Percentiles rank a stretch among this genome's conserved stretches.
Evolutionary conservation across 2,888 invertebrate genomes (phyloP).

Genomic region (Hartigia nigra): DNA sequence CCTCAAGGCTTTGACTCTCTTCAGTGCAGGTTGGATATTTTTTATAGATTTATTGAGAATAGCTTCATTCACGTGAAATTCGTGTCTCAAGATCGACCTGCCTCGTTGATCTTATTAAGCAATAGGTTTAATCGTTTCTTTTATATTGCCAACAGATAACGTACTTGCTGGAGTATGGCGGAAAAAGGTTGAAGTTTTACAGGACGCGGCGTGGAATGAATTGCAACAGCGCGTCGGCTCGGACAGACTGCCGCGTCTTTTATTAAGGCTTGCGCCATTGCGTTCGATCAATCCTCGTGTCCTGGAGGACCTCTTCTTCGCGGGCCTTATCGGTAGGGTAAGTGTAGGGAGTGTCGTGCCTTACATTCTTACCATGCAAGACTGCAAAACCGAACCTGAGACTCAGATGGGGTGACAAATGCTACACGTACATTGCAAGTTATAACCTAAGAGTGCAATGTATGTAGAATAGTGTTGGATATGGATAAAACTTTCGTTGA

Average conservation of each 20-base stretch:
- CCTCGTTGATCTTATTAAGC: slow-evolving; percentile 14
- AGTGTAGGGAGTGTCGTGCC: slow-evolving; percentile 97
- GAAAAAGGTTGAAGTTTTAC: slow-evolving; percentile 68
- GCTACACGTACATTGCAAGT: slow-evolving; percentile 45
- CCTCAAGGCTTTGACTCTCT: slow-evolving; percentile 85
- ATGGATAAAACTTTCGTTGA: neutral
- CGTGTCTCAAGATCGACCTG: neutral
- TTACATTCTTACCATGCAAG: slow-evolving; percentile 78
- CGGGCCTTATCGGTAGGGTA: slow-evolving; percentile 90
- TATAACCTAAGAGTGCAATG: slow-evolving; percentile 42
- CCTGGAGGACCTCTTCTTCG: slow-evolving; percentile 92
- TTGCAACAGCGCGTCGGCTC: slow-evolving; percentile 69
- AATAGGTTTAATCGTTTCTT: neutral
- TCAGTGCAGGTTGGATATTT: slow-evolving; percentile 75
- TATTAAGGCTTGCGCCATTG: slow-evolving; percentile 78
- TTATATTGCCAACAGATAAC: slow-evolving; percentile 49
- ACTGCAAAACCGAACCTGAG: slow-evolving; percentile 62
- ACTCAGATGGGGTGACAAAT: slow-evolving; percentile 61
- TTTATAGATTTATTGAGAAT: neutral
- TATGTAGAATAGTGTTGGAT: slow-evolving; percentile 16
- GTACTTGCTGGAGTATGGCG: slow-evolving; percentile 60
- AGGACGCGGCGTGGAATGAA: slow-evolving; percentile 68
- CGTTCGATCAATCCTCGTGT: slow-evolving; percentile 79
- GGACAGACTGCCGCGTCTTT: slow-evolving; percentile 71
- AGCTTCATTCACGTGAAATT: too few species aligned